These are phyloP conservation scores for Corythaixoides concolor DNA, from an alignment of 2,113 vertebrate genomes.

Conservation along the genomic window DNA sequence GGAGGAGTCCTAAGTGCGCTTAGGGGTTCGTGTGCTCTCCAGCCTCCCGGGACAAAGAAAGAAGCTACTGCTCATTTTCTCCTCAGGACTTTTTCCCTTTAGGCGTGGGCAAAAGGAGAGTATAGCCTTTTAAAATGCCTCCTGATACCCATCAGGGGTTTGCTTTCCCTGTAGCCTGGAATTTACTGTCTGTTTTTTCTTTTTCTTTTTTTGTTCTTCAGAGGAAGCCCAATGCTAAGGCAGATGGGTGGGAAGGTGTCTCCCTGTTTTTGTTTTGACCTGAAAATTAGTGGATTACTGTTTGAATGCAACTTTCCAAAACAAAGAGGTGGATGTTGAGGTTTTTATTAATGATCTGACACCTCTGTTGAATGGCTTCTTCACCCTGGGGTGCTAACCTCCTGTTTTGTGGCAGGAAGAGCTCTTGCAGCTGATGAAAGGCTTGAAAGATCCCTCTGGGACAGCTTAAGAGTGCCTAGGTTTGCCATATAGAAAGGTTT, in stretches of 20 bases:
- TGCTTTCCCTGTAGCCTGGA: not conserved
- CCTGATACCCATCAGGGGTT: not conserved
- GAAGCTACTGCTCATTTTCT: not conserved
- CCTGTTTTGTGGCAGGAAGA: constrained; percentile 12
- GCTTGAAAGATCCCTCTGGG: not conserved
- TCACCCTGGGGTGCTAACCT: constrained; percentile 19
- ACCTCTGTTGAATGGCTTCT: not conserved
- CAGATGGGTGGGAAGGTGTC: not conserved
- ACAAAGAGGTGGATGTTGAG: not conserved
- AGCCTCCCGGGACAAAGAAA: not conserved
- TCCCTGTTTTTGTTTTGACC: not conserved
- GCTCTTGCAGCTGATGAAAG: constrained; percentile 29
- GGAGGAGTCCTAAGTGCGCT: not conserved
- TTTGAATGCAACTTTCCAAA: not conserved
- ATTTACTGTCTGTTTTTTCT: not conserved
- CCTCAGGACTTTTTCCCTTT: not conserved
- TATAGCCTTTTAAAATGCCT: not conserved
- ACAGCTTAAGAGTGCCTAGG: not conserved
- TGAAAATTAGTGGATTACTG: not conserved
- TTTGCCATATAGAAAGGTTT: not conserved
- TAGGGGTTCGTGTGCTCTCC: not conserved
- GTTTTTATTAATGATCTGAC: not conserved
- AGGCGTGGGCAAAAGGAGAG: not conserved
- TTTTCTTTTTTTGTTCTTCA: not conserved
- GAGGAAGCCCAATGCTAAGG: not conserved